A percentile compares a stretch with the other conserved stretches of the same genome.
Evolutionary conservation across 2,888 invertebrate genomes (phyloP).

Genomic region (Eupithecia subumbrata): DNA sequence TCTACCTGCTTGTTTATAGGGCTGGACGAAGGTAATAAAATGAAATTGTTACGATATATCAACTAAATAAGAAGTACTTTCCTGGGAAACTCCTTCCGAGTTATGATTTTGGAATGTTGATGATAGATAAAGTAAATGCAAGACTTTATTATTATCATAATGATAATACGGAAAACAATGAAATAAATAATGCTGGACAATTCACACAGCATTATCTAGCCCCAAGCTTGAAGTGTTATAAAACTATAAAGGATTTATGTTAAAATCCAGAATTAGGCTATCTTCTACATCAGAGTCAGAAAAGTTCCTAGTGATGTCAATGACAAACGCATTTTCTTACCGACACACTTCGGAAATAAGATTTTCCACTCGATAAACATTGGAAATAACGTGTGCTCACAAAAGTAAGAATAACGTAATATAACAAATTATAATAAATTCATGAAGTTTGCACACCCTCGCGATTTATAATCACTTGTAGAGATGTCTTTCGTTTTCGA

Average conservation of each 20-base stretch:
- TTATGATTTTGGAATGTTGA: conserved; percentile 4
- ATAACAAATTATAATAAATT: conserved; percentile 49
- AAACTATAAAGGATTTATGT: neutral
- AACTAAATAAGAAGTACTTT: conserved; percentile 15
- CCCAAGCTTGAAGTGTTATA: too few species aligned
- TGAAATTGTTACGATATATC: conserved; percentile 39
- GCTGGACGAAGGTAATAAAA: conserved; percentile 51
- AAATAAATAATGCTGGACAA: too few species aligned
- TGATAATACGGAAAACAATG: neutral
- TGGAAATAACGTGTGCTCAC: conserved; percentile 42
- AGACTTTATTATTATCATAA: neutral
- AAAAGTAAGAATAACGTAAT: conserved; percentile 46
- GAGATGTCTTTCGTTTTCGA: conserved; percentile 43
- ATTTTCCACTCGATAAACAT: conserved; percentile 47
- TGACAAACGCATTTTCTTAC: conserved; percentile 42
- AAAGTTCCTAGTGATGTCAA: conserved; percentile 16
- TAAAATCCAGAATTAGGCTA: neutral
- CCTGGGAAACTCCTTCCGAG: neutral
- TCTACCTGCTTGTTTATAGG: conserved; percentile 67
- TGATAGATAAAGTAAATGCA: neutral
- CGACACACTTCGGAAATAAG: conserved; percentile 37
- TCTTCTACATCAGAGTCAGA: neutral
- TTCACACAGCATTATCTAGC: too few species aligned
- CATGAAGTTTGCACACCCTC: conserved; percentile 47
- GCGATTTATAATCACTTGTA: conserved; percentile 49